phyloP scores from a whole-genome alignment of 1,140 invertebrate species.

The Zelostemma sp. region DNA sequence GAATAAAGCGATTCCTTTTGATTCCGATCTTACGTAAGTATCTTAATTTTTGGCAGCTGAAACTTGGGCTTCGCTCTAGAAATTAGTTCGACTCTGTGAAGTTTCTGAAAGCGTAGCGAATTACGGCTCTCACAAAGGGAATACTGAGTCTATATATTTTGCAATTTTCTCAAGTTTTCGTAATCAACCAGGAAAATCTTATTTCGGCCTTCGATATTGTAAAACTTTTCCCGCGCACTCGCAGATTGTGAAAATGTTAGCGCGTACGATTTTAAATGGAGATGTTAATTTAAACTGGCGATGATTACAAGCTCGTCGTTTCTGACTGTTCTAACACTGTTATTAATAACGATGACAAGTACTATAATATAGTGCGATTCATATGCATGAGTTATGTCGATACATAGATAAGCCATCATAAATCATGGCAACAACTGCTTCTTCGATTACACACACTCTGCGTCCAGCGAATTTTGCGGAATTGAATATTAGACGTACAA shows the following conservation, averaged over 20 bases:
- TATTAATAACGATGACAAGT: slow-evolving; percentile 48
- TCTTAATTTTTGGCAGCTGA: not conserved
- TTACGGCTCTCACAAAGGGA: no score
- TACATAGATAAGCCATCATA: slow-evolving; percentile 46
- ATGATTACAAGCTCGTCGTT: slow-evolving; percentile 20
- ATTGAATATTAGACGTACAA: not conserved
- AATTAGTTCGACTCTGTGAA: not conserved
- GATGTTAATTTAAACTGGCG: slow-evolving; percentile 19
- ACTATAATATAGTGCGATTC: slow-evolving; percentile 37
- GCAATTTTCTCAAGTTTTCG: no score
- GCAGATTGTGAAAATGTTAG: not conserved
- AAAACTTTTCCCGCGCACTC: no score
- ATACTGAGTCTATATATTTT: no score
- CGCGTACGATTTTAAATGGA: slow-evolving; percentile 7
- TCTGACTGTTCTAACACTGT: slow-evolving; percentile 32
- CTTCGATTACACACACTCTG: slow-evolving; percentile 32
- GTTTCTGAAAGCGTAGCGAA: no score
- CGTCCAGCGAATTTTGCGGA: slow-evolving; percentile 38
- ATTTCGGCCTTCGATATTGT: no score
- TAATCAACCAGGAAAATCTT: no score
- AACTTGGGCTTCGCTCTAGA: not conserved
- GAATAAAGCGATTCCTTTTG: not conserved
- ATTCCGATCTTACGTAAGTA: not conserved
- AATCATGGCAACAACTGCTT: slow-evolving; percentile 40
- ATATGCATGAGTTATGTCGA: slow-evolving; percentile 45